Conservation (phyloP, 2,888 invertebrate species). For the Leptinotarsa peninsularis region DNA sequence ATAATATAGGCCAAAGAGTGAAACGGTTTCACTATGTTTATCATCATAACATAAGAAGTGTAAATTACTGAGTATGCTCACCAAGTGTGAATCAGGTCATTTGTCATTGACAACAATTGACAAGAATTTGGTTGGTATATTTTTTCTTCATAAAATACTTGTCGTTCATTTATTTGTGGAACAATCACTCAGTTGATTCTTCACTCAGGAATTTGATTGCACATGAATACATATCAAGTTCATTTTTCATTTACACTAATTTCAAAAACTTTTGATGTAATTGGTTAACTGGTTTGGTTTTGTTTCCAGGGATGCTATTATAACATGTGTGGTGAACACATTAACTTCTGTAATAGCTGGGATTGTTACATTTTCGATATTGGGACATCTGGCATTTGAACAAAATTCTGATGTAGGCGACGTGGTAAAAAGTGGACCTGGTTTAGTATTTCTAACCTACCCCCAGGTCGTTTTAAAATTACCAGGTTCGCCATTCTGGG, state of each 20-base stretch:
- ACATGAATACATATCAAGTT: background rate
- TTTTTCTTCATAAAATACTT: too few relatives aligned
- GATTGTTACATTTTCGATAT: constrained; percentile 80
- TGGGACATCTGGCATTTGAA: constrained; percentile 76
- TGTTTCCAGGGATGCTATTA: constrained; percentile 74
- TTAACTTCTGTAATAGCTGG: constrained; percentile 80
- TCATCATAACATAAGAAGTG: too few relatives aligned
- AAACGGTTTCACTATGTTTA: too few relatives aligned
- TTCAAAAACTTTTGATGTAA: background rate
- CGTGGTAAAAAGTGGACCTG: constrained; percentile 75
- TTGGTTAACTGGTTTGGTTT: background rate
- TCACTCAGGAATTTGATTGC: too few relatives aligned
- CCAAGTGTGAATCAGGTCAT: too few relatives aligned
- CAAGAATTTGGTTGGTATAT: too few relatives aligned
- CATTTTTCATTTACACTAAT: background rate
- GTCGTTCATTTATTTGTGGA: too few relatives aligned
- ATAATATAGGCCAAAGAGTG: too few relatives aligned
- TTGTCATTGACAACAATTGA: too few relatives aligned
- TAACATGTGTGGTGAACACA: constrained; percentile 79
- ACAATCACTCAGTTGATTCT: too few relatives aligned
- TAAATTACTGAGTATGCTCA: too few relatives aligned
- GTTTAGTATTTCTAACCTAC: constrained; percentile 81
- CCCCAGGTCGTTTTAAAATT: constrained; percentile 80
- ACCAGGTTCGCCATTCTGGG: constrained; percentile 79
- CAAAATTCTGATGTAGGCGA: constrained; percentile 67